Evolutionary conservation across 2,797 vertebrate species (phyloP).

Genomic region (Odontamblyopus lacepedii): DNA sequence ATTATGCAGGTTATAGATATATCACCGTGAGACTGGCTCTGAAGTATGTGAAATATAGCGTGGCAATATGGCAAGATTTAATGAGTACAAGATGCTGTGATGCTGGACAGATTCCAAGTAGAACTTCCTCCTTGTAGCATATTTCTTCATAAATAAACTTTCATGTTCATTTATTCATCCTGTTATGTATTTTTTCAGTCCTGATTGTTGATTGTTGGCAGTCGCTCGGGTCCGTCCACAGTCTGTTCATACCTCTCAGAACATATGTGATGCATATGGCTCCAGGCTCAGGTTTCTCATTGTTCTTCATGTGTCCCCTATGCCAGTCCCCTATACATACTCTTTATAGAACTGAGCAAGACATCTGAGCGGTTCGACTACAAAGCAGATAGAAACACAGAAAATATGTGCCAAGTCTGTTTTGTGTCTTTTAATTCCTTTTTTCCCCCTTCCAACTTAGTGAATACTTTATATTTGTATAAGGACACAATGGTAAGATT

Average conservation of each 20-base stretch:
- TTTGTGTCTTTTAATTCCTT: neutral
- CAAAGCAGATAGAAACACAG: neutral
- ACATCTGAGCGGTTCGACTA: conserved; percentile 23
- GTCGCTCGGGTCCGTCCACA: conserved; percentile 8
- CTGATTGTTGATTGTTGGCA: conserved; percentile 18
- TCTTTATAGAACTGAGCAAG: conserved; percentile 23
- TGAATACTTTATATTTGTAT: neutral
- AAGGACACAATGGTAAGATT: neutral
- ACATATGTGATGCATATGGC: conserved; percentile 67
- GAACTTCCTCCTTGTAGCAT: neutral
- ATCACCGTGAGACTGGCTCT: neutral
- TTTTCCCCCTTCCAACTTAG: neutral
- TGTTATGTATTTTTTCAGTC: neutral
- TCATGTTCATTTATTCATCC: neutral
- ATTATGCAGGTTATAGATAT: neutral
- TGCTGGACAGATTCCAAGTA: neutral
- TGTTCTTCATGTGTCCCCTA: conserved; percentile 15
- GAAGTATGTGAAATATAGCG: neutral
- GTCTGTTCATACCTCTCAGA: conserved; percentile 5
- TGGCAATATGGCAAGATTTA: neutral
- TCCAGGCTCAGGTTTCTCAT: conserved; percentile 38
- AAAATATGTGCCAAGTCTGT: neutral
- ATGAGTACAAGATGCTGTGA: neutral
- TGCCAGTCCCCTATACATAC: conserved; percentile 15
- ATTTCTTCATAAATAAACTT: neutral